A percentile compares a stretch with the other conserved stretches of the same genome.
These are phyloP conservation scores for Frankliniella intonsa DNA, from an alignment of 2,888 invertebrate species.

Conservation along the genomic window DNA sequence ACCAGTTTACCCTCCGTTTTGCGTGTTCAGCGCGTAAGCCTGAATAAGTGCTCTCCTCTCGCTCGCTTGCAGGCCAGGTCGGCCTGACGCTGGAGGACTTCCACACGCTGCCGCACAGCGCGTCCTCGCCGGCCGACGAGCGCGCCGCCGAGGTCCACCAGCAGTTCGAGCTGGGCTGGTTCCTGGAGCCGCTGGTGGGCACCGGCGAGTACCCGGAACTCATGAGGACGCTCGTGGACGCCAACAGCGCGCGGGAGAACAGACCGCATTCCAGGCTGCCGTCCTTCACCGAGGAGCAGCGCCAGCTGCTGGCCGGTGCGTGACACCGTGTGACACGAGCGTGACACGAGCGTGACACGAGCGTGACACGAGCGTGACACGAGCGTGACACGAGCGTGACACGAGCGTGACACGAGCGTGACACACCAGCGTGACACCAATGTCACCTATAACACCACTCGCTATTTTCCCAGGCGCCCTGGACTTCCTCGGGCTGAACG, in stretches of 20 bases:
- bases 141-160: background rate
- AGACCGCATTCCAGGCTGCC: background rate
- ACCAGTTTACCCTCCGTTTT: too few relatives aligned
- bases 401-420: too few relatives aligned
- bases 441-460: too few relatives aligned
- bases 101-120: background rate
- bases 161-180: constrained; percentile 37
- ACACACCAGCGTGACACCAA: too few relatives aligned
- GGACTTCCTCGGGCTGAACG: constrained; percentile 71
- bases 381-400: too few relatives aligned
- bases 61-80: background rate
- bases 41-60: too few relatives aligned
- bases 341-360: too few relatives aligned
- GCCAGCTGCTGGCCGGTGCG: background rate
- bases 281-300: background rate
- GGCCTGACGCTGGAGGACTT: constrained; percentile 2
- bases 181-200: constrained; percentile 40
- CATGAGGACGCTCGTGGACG: constrained; percentile 47
- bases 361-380: too few relatives aligned
- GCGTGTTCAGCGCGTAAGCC: too few relatives aligned
- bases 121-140: background rate
- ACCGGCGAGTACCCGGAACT: constrained; percentile 51
- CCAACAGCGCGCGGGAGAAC: constrained; percentile 43
- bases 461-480: constrained; percentile 56
- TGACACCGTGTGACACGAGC: background rate